These are phyloP conservation scores for Mamestra configurata DNA, from an alignment of 1,140 invertebrate genomes.

Conservation along the genomic window DNA sequence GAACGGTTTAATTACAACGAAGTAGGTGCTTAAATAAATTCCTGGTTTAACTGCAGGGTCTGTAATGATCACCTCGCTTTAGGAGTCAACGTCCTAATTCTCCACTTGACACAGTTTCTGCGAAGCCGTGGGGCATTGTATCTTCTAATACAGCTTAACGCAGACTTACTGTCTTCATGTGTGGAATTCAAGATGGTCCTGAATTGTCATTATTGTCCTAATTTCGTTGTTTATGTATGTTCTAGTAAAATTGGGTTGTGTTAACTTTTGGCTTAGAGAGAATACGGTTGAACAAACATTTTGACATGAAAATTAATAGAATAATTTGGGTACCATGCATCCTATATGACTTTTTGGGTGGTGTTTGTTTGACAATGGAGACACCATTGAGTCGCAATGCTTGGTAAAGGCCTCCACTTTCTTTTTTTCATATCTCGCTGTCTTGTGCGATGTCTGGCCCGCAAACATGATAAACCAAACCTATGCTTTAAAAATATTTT, in stretches of 20 bases:
- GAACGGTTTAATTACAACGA: constrained; percentile 7
- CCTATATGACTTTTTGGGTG: too few species aligned
- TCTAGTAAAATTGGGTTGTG: background rate
- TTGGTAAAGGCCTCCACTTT: too few species aligned
- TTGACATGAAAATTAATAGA: too few species aligned
- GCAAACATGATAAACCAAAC: too few species aligned
- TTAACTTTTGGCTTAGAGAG: background rate
- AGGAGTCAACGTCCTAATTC: constrained; percentile 31
- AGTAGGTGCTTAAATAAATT: constrained; percentile 25
- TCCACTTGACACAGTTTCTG: constrained; percentile 33
- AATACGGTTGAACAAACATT: constrained; percentile 1
- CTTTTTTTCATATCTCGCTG: too few species aligned
- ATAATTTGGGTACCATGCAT: too few species aligned
- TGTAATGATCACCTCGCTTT: constrained; percentile 1
- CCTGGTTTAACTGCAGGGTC: background rate
- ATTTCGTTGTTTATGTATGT: background rate
- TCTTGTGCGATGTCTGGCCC: too few species aligned
- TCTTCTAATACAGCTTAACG: constrained; percentile 37
- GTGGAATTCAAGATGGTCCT: background rate
- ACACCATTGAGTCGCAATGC: too few species aligned
- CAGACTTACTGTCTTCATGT: constrained; percentile 28
- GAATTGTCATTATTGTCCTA: background rate
- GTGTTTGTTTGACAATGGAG: too few species aligned
- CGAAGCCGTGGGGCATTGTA: background rate
- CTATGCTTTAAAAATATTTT: too few species aligned